Base-by-base conservation (phyloP, 2,113 vertebrate genomes). In the Bubo scandiacus region DNA sequence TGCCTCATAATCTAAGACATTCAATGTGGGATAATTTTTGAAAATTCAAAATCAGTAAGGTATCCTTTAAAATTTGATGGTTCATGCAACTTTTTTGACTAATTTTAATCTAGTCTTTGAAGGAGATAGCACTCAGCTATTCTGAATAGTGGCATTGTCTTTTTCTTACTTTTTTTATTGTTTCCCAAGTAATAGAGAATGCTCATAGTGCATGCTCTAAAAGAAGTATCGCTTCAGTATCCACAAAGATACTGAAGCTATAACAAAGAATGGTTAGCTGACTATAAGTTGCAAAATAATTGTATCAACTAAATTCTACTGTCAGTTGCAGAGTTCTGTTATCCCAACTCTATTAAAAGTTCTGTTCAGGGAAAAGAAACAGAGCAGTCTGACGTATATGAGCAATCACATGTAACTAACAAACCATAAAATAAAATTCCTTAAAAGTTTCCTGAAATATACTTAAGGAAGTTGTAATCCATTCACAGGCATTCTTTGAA, bases 401-500 rank as follows among this genome's bases (percentile, higher is more conserved):
- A 92, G 42, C 83, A 94, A 74, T 90, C 84, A 59, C 38, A 81
- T 84, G 38, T 91, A 89, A 81, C 45, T 86, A 91, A 85, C 57
- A 89, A 96, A 90, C 71, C 42, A 66, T 82, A 87, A 81, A 84
- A 86, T 81, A 88, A 87, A 91, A 92, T 85, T 81, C 91, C 61
- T 86, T 94, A 68, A 66, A 87, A 79, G 47, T 83, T 96, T 96
- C 63, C 82, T 88, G 55, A 55, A 84, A 91, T 95, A 83, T 82
- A 80, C 59, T 92, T 73, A 29, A 94, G 88, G 80, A 96, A 88
- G 71, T 88, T 90, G 32, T 71, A 81, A 96, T 81, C 23, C 6
- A 72, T 78, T 93, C 73, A 57, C 47, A 87, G 78, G 66, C 34
- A 90, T 90, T 95, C 93, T 96, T 96, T 94, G 93, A 97, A 79